Conservation (phyloP, 2,888 invertebrate genomes). For the Epinotia bilunana region DNA sequence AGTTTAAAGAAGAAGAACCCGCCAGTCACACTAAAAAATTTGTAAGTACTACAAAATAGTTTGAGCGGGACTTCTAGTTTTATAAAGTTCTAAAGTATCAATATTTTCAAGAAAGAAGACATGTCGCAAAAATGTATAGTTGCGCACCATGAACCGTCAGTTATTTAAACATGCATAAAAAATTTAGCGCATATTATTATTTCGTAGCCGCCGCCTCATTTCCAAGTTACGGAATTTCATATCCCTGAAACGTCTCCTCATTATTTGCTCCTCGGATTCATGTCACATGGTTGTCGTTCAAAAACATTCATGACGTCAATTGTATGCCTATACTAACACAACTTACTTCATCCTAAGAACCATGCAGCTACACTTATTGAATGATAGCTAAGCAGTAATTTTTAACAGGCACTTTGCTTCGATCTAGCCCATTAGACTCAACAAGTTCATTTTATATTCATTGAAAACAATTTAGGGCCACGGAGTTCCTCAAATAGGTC, state of each 20-base stretch:
- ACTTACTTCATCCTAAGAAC: background rate
- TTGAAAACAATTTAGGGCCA: conserved; percentile 41
- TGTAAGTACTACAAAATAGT: no score
- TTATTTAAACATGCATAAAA: background rate
- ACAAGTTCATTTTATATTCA: conserved; percentile 34
- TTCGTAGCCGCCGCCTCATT: conserved; percentile 29
- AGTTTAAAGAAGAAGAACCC: no score
- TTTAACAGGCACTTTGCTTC: background rate
- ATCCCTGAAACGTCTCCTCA: conserved; percentile 33
- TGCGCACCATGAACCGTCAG: no score
- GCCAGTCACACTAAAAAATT: no score
- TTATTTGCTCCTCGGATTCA: conserved; percentile 37
- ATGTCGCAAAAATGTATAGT: no score
- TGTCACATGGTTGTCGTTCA: conserved; percentile 35
- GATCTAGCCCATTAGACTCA: conserved; percentile 16
- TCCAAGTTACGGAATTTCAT: conserved; percentile 40
- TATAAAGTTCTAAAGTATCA: no score
- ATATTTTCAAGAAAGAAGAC: no score
- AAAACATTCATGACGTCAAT: conserved; percentile 20
- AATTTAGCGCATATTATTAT: background rate
- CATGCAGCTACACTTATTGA: background rate
- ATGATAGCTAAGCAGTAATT: background rate
- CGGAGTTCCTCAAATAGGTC: conserved; percentile 47
- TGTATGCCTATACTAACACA: background rate
- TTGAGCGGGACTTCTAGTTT: no score